phyloP scores from a whole-genome alignment of 2,797 vertebrate species.

The Artibeus lituratus region DNA sequence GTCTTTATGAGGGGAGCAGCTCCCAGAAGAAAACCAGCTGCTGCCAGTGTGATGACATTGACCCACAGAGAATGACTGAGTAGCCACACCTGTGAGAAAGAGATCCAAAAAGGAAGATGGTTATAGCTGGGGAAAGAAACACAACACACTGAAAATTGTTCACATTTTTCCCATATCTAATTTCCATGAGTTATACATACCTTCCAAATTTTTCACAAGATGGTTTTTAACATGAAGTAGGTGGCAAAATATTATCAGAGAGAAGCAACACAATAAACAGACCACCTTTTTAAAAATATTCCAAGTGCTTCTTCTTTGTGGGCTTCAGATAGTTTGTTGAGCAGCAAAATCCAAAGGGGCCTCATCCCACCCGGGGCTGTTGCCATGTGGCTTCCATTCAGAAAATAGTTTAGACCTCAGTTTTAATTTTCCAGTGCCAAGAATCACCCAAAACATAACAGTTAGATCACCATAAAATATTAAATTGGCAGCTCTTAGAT shows the following conservation, averaged over 20 bases:
- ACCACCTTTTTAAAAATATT: neutral
- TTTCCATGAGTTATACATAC: constrained; percentile 45
- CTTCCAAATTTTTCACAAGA: constrained; percentile 46
- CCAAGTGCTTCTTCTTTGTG: neutral
- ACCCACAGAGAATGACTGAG: constrained; percentile 71
- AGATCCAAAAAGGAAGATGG: constrained; percentile 64
- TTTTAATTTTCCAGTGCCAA: neutral
- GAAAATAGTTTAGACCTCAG: neutral
- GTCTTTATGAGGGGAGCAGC: constrained; percentile 54
- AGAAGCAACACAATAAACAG: neutral
- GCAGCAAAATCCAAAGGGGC: constrained; percentile 2
- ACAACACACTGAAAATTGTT: neutral
- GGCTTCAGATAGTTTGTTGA: neutral
- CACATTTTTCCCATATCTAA: constrained; percentile 60
- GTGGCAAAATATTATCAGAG: neutral
- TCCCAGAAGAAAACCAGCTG: constrained; percentile 70
- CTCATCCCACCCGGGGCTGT: neutral
- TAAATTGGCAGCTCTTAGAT: neutral
- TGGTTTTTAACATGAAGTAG: constrained; percentile 61
- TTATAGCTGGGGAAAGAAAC: constrained; percentile 47
- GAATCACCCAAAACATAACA: neutral
- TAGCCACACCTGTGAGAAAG: constrained; percentile 61
- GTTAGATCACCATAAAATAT: neutral
- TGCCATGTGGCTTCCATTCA: neutral
- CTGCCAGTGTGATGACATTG: constrained; percentile 62